phyloP scores from a whole-genome alignment of 2,113 vertebrate genomes.

The Nothocercus julius region DNA sequence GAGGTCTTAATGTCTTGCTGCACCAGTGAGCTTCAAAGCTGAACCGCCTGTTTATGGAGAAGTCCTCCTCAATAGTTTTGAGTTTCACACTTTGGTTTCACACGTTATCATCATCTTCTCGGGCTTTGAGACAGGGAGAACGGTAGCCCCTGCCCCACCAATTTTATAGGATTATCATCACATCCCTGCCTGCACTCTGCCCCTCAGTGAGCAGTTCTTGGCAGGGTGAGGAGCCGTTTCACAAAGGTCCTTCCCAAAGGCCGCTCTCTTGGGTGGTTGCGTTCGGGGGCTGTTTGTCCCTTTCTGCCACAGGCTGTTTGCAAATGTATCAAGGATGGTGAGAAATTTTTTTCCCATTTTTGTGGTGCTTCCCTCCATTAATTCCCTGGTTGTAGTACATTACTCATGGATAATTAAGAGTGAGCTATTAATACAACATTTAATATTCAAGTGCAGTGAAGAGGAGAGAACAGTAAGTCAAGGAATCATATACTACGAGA shows the following conservation, averaged over 20 bases:
- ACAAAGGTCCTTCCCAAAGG: background rate
- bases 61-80: background rate
- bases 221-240: rapidly evolving
- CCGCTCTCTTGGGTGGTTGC: background rate
- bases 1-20: background rate
- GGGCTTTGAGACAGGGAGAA: background rate
- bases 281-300: background rate
- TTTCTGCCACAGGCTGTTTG: slow-evolving; percentile 19
- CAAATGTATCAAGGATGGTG: slow-evolving; percentile 28
- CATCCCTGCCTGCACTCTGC: background rate
- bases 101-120: background rate
- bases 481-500: slow-evolving; percentile 64
- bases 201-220: rapidly evolving
- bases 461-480: slow-evolving; percentile 79
- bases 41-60: background rate
- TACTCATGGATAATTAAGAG: slow-evolving; percentile 86
- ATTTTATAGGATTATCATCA: rapidly evolving
- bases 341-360: slow-evolving; percentile 65
- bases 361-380: slow-evolving; percentile 81
- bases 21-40: background rate
- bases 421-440: slow-evolving; percentile 84
- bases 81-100: background rate
- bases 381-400: slow-evolving; percentile 80
- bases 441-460: slow-evolving; percentile 81
- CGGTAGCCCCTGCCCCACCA: rapidly evolving